Base-by-base conservation (phyloP, 2,888 invertebrate species). In the Drosophila greeni region DNA sequence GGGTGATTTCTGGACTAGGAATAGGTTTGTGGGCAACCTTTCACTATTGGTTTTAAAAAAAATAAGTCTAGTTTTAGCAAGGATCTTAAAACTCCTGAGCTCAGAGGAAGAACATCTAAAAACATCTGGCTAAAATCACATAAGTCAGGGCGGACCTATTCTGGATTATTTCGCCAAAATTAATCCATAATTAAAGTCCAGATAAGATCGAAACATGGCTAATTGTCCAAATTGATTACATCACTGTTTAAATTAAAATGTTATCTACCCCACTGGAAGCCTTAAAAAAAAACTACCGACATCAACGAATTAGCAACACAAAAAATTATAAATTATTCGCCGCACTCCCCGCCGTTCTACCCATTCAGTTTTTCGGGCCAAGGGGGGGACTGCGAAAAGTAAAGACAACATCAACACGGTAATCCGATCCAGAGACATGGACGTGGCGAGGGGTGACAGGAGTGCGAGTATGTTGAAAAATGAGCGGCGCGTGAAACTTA, bases 401-500 rank as follows among this genome's bases (percentile, higher is more conserved):
- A 72, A 72, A 68, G 59, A 74, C 73, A 74, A 81, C 73, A 82
- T 84, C 82, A 84, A 81, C 80, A 80, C 72, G 70, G 85, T 80
- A 81, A 81, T 81, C 75, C 67, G 81, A 81, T 70, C 72, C 76
- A 61, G 67, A 73, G 76, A 56, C 69, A 64, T 33, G 45, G 54
- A 33, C 48, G 31, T 39, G 37, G 23, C 5, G 37, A 52, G 42
- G 48, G 42, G 48, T 43, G 67, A 49, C 20, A 36, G 60, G 45
- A 52, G 34, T 18, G 55, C 53, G 55, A 37, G 54, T 23, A 47
- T 73, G 74, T 73, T 80, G 85, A 84, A 84, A 81, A 82, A 70
- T 82, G 85, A 81, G 77, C 78, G 81, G 71, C 85, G 83, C 85
- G 83, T 82, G 81, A 84, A 84, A 84, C 81, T 81, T 84, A 84